Percentiles rank a stretch among this genome's conserved stretches.
Evolutionary conservation across 2,113 vertebrate genomes (phyloP).

Genomic region (Smithornis capensis): DNA sequence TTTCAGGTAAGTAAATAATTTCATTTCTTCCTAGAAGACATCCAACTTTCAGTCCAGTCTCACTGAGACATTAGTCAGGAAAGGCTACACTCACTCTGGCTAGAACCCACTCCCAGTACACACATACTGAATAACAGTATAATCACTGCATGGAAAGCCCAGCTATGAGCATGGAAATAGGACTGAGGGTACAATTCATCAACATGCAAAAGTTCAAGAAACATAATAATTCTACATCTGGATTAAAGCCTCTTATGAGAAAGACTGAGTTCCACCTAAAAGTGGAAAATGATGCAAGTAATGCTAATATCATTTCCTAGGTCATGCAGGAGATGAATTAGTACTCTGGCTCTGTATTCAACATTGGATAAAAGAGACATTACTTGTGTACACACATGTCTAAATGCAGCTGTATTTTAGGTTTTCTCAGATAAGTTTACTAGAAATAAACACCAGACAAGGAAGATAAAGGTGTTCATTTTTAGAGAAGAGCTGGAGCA

Average conservation of each 20-base stretch:
- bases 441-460: not conserved
- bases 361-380: not conserved
- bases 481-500: not conserved
- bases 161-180: not conserved
- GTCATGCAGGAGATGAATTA: not conserved
- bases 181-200: not conserved
- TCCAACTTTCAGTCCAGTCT: not conserved
- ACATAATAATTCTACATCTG: not conserved
- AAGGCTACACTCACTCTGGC: not conserved
- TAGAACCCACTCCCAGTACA: not conserved
- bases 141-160: not conserved
- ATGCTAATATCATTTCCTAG: not conserved
- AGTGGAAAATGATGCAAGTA: not conserved
- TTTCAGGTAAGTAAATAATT: slow-evolving; percentile 68
- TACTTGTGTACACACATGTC: not conserved
- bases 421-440: not conserved
- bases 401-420: not conserved
- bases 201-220: not conserved
- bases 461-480: not conserved
- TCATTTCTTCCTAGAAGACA: not conserved
- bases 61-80: not conserved
- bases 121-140: not conserved
- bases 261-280: not conserved
- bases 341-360: not conserved
- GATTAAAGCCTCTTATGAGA: not conserved